These are phyloP conservation scores for Tribolium castaneum DNA, from an alignment of 1,140 invertebrate genomes.

Conservation along the genomic window DNA sequence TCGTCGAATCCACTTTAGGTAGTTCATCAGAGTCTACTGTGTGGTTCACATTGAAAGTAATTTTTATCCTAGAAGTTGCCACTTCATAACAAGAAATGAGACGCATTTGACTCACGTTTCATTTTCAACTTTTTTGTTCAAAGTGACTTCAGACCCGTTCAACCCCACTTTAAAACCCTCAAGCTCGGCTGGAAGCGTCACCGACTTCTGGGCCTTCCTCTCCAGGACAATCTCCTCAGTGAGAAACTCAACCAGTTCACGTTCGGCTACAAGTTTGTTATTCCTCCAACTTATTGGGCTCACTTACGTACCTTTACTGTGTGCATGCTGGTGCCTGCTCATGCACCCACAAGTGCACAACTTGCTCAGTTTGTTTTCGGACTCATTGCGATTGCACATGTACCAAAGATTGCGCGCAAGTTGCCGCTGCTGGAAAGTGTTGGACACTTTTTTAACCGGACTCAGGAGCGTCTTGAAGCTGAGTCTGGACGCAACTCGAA, in stretches of 20 bases:
- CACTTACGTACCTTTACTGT: conserved; percentile 23
- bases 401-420: conserved; percentile 76
- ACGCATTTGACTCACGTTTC: conserved; percentile 74
- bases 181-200: conserved; percentile 79
- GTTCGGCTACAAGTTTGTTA: conserved; percentile 73
- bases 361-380: conserved; percentile 63
- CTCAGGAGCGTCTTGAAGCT: conserved; percentile 66
- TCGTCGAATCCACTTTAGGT: conserved; percentile 71
- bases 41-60: conserved; percentile 90
- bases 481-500: conserved; percentile 69
- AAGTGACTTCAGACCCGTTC: conserved; percentile 81
- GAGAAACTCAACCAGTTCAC: conserved; percentile 87
- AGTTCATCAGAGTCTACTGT: conserved; percentile 84
- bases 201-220: conserved; percentile 81
- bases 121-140: conserved; percentile 77
- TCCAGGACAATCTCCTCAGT: conserved; percentile 91
- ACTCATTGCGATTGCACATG: conserved; percentile 66
- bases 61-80: conserved; percentile 70
- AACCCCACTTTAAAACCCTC: conserved; percentile 82
- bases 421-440: conserved; percentile 68
- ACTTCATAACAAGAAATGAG: not conserved
- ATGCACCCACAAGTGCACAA: conserved; percentile 74
- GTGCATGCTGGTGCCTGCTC: conserved; percentile 61
- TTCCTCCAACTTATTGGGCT: not conserved
- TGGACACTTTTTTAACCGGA: conserved; percentile 64